A percentile compares a stretch with the other conserved stretches of the same genome.
Conservation (phyloP, 2,888 invertebrate species). For the Agrochola litura region DNA sequence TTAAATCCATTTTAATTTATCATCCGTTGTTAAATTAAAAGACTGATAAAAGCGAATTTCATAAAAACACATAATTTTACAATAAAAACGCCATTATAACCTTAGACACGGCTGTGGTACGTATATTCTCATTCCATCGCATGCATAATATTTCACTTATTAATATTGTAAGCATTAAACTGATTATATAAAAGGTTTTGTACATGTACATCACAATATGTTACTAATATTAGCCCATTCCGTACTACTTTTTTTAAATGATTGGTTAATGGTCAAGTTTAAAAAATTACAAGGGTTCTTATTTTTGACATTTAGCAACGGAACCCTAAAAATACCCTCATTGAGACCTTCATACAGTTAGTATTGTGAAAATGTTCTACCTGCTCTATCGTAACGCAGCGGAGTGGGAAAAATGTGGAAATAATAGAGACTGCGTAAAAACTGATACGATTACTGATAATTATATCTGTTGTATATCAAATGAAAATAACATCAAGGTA, state of each 20-base stretch:
- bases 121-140: conserved; percentile 18
- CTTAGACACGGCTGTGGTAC: conserved; percentile 18
- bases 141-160: conserved; percentile 15
- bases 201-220: conserved; percentile 15
- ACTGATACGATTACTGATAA: background rate
- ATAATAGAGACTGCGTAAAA: conserved; percentile 5
- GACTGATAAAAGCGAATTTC: conserved; percentile 89
- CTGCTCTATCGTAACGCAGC: background rate
- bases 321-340: background rate
- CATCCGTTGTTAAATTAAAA: conserved; percentile 73
- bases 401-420: background rate
- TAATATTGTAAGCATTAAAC: conserved; percentile 2
- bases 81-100: conserved; percentile 56
- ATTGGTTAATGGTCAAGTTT: background rate
- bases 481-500: background rate
- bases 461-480: background rate
- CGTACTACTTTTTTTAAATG: background rate
- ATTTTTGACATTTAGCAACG: background rate
- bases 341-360: background rate
- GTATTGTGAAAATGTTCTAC: background rate
- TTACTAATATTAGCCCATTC: background rate
- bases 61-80: conserved; percentile 72
- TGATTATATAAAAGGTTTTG: background rate
- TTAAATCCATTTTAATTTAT: conserved; percentile 47
- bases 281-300: background rate